Percentiles rank a stretch among this genome's conserved stretches.
Conservation (phyloP, 1,140 invertebrate species). For the Zaprionus africanus region DNA sequence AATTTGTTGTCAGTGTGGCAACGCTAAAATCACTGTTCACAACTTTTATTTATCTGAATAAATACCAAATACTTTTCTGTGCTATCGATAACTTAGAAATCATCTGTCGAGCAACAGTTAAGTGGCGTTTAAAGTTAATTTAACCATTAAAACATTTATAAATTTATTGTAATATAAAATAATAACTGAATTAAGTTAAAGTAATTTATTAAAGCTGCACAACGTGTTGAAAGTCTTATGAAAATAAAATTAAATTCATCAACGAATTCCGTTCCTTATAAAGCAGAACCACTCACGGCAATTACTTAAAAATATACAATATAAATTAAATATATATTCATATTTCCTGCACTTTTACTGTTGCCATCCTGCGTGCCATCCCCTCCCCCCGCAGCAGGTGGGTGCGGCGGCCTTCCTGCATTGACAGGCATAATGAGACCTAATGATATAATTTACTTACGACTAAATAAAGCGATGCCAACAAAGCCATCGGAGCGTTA, state of each 20-base stretch:
- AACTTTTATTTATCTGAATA: no score
- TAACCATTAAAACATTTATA: no score
- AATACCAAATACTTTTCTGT: no score
- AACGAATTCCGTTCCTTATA: background rate
- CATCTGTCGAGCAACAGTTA: no score
- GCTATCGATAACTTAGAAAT: no score
- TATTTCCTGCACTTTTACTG: constrained; percentile 4
- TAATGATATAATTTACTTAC: constrained; percentile 79
- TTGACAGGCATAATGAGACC: constrained; percentile 61
- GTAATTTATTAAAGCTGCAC: background rate
- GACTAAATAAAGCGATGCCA: constrained; percentile 66
- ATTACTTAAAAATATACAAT: constrained; percentile 43
- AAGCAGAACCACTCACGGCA: constrained; percentile 36
- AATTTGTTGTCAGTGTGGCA: no score
- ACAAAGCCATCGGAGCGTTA: constrained; percentile 75
- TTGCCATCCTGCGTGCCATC: background rate
- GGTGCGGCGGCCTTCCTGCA: constrained; percentile 17
- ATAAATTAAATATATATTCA: constrained; percentile 13
- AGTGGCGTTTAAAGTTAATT: no score
- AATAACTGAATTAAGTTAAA: no score
- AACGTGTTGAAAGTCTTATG: background rate
- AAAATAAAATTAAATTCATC: background rate
- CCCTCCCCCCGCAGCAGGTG: background rate
- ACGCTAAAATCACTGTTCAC: no score
- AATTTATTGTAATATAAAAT: no score